Conservation (phyloP, 2,113 vertebrate species). For the zebrafish (Danio rerio) region GRCz12tu NC_133179.1:24128001-24128500, state of each 20-base stretch:
- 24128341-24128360: slow-evolving; percentile 96
- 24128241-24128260: slow-evolving; percentile 92
- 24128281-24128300: slow-evolving; percentile 90
- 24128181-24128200: too few species aligned
- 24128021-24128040: too few species aligned
- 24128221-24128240: slow-evolving; percentile 60
- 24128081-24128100: too few species aligned
- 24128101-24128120: too few species aligned
- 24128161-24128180: too few species aligned
- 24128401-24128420: not conserved
- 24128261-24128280: slow-evolving; percentile 98
- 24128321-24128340: slow-evolving; percentile 92
- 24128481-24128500: too few species aligned
- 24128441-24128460: not conserved
- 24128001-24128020: too few species aligned
- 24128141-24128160: too few species aligned
- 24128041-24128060: too few species aligned
- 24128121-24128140: too few species aligned
- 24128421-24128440: too few species aligned
- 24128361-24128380: slow-evolving; percentile 95
- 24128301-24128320: slow-evolving; percentile 96
- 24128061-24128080: too few species aligned
- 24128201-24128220: not conserved
- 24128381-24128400: slow-evolving; percentile 83
- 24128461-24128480: not conserved